Evolutionary conservation across 2,113 vertebrate genomes (phyloP).

Genomic region (Callipepla californica): DNA sequence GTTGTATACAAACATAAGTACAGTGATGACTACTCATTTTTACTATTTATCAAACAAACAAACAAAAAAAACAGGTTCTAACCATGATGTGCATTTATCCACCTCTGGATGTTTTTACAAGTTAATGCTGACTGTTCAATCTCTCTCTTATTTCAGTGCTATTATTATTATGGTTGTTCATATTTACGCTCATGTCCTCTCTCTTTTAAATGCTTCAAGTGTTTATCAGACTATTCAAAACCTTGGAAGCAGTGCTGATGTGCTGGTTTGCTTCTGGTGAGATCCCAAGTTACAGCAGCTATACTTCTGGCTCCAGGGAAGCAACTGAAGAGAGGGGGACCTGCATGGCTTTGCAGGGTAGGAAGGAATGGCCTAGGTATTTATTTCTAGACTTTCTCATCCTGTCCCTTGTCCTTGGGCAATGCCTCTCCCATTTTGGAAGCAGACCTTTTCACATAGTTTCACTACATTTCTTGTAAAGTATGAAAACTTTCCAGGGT

Average conservation of each 20-base stretch:
- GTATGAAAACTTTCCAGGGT: neutral
- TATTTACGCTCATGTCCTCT: neutral
- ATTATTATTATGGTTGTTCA: neutral
- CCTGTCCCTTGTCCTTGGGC: neutral
- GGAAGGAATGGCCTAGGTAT: neutral
- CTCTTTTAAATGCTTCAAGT: neutral
- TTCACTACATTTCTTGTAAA: neutral
- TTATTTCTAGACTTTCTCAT: neutral
- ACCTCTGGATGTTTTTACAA: neutral
- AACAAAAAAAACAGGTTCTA: neutral
- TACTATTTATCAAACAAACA: neutral
- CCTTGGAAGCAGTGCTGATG: neutral
- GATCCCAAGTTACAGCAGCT: neutral
- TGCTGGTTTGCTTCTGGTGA: neutral
- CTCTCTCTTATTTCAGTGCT: neutral
- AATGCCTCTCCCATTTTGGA: neutral
- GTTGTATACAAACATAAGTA: neutral
- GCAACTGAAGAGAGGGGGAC: neutral
- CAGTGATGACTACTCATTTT: neutral
- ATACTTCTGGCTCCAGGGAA: neutral
- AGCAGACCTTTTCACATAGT: neutral
- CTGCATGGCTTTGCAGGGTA: neutral
- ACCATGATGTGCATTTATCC: neutral
- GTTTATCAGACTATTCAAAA: neutral
- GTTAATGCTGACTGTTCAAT: neutral